These are phyloP conservation scores for Chalcis sispes DNA, from an alignment of 2,888 invertebrate species.

Conservation along the genomic window DNA sequence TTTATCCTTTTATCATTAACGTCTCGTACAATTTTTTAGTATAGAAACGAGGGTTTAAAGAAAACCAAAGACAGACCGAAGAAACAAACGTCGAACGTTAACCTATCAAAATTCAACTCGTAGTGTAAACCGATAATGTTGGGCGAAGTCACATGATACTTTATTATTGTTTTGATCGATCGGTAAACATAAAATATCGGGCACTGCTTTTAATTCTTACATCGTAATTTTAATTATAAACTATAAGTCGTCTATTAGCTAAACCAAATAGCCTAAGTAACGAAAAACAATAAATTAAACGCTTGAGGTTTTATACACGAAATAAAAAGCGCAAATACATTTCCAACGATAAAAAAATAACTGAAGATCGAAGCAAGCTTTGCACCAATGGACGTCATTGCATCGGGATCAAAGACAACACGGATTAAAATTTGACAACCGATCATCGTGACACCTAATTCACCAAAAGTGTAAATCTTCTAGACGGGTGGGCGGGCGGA, in stretches of 20 bases:
- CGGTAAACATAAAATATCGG: background rate
- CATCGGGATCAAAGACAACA: conserved; percentile 11
- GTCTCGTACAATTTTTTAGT: background rate
- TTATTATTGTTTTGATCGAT: conserved; percentile 32
- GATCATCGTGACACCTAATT: background rate
- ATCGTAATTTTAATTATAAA: conserved; percentile 19
- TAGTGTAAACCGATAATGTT: conserved; percentile 64
- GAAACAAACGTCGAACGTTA: background rate
- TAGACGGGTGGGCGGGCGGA: conserved; percentile 32
- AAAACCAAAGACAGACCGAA: background rate
- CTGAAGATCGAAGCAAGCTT: conserved; percentile 46
- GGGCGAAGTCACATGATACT: conserved; percentile 70
- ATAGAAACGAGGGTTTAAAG: too few species aligned
- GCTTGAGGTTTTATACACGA: too few species aligned
- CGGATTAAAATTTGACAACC: conserved; percentile 34
- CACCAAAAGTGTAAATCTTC: background rate
- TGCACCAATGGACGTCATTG: conserved; percentile 48
- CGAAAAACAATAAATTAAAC: too few species aligned
- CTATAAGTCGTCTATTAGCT: conserved; percentile 36
- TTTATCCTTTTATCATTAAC: background rate
- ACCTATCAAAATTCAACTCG: conserved; percentile 14
- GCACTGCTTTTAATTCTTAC: background rate
- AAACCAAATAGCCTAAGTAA: background rate
- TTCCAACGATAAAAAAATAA: background rate
- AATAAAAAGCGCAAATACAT: background rate